phyloP scores from a whole-genome alignment of 1,140 invertebrate genomes.

The Whitmania pigra region DNA sequence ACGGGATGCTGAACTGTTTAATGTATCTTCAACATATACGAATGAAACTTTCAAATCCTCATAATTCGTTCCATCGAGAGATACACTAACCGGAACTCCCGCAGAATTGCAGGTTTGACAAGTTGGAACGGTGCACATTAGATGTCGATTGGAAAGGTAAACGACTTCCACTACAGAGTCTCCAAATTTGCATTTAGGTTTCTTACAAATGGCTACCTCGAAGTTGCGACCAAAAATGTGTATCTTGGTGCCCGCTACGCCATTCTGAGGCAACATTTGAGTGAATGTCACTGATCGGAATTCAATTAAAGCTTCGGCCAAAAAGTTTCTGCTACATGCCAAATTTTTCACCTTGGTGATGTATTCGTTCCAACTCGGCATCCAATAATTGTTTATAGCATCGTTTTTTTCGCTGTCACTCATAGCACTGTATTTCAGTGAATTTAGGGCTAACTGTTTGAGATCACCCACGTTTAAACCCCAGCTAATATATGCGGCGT shows the following conservation, averaged over 20 bases:
- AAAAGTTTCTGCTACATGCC: constrained; percentile 25
- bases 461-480: constrained; percentile 29
- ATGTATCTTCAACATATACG: no score
- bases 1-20: no score
- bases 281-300: not conserved
- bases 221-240: constrained; percentile 28
- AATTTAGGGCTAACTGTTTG: constrained; percentile 28
- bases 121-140: constrained; percentile 4
- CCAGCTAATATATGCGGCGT: constrained; percentile 31
- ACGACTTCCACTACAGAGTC: not conserved
- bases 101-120: not conserved
- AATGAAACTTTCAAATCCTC: not conserved
- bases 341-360: constrained; percentile 25
- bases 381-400: constrained; percentile 28
- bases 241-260: constrained; percentile 19
- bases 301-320: not conserved
- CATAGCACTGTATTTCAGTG: constrained; percentile 28
- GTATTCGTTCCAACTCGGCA: constrained; percentile 25
- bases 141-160: constrained; percentile 24
- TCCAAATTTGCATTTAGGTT: constrained; percentile 26
- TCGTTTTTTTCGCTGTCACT: constrained; percentile 22
- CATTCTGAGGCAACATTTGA: constrained; percentile 25
- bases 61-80: not conserved
- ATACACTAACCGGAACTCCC: not conserved
- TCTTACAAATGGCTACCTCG: constrained; percentile 25